Base-by-base conservation (phyloP, 2,888 invertebrate species). In the Heliconius erato region DNA sequence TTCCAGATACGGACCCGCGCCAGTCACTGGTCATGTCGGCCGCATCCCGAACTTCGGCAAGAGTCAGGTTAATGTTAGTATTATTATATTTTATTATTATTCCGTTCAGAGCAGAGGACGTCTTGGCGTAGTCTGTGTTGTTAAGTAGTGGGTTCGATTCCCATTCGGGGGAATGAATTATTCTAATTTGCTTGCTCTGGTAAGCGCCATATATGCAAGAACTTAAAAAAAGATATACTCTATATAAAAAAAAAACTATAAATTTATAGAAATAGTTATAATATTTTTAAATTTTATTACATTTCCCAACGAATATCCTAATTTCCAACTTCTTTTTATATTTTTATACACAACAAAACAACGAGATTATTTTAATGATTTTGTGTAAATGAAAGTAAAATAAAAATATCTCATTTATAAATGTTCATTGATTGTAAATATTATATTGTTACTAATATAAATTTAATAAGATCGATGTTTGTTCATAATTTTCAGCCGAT, bases 31-130 rank as follows among this genome's bases (percentile, higher is more conserved):
- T 87, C 95, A 96, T 91, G 87, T 93, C 89, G 95, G 96, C 88
- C 94, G 96, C 90, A 96, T 96, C 89, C 96, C 96, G 87, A 94
- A 92, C 93, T 96, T 88, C 89, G 95, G 96, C 88, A 95, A 91
- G 92, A 92, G 94, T 85, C 95, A 95, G 85, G 94, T 94, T 85
- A 95, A 95, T 89, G 95, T 96, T 87, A 95, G 95, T 95, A 82
- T 5, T 49, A 49, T 26, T 80, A 28, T 67, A 44, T 68, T 54
- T 74, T 35, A 44, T 35, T 78, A 40, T 28, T 19, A 40, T 44
- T 2, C n/a, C 63, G 1, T 12, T 9, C 0, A 63, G 11, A n/a
- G n/a, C n/a, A 16, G 54, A 54, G 6, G 5, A 1, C 19, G 6
- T 54, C 16, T 1, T 54, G 54, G 54, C 6, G 7, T 0, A 6